Base-by-base conservation (phyloP, 1,140 invertebrate species). In the Hyposmocoma kahamanoa region DNA sequence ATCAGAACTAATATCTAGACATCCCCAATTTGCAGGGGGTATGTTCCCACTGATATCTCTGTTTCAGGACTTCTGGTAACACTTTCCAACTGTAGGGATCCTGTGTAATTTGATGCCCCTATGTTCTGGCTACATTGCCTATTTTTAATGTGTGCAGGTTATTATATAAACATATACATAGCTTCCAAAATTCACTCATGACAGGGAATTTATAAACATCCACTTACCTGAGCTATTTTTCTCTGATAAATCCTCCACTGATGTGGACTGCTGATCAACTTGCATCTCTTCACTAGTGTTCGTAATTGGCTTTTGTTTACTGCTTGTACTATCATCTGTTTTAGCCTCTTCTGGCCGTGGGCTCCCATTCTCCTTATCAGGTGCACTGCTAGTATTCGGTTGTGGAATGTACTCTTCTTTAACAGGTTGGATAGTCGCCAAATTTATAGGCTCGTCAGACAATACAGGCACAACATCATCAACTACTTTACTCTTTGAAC, bases 371-470 rank as follows among this genome's bases (percentile, higher is more conserved):
- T 80, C 72, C 41, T 61, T 59, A 42, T 74, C 69, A 41, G 38
- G 38, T 24, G 51, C 47, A 20, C 50, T 47, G 2, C 44, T 15
- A 45, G 50, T 18, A 41, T 42, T 59, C 18, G 57, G 61, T 56
- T 69, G 62, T 59, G 72, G 66, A 74, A 79, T 69, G 64, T 75
- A 61, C 45, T 83, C 82, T 48, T 74, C 70, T 68, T 69, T 70
- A 38, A 38, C 17, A 45, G 30, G 59, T 41, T 72, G 74, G 42
- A 77, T 57, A 0, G 77, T 74, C 8, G 80, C 80, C 45, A 85
- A 62, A 57, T 85, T 85, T 20, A 85, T 83, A 18, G 82, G 82
- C 56, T 85, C 79, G 46, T 85, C 78, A 24, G 53, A 61, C 49
- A 68, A 34, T 22, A 62, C 46, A 51, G 64, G 66, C 51, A 70